Evolutionary conservation across 1,140 invertebrate species (phyloP).

Genomic region (Scaptomyza pallida): DNA sequence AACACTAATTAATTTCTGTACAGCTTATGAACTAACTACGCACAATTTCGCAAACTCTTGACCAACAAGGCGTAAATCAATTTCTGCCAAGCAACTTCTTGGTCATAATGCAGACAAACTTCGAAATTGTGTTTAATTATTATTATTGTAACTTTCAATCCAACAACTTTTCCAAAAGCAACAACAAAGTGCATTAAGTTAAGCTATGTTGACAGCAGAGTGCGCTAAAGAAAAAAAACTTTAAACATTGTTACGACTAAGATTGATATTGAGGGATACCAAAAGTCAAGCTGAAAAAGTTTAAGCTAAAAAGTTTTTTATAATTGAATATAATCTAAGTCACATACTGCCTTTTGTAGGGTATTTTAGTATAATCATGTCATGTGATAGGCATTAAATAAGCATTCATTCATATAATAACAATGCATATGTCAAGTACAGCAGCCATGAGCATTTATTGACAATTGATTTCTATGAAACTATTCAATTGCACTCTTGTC

Average conservation of each 20-base stretch:
- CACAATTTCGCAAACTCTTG: not conserved
- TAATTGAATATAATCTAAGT: no score
- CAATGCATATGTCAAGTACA: not conserved
- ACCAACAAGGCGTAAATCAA: not conserved
- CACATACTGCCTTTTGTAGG: no score
- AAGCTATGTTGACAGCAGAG: no score
- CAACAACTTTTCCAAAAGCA: not conserved
- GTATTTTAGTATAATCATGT: not conserved
- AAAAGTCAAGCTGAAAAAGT: no score
- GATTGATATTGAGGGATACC: no score
- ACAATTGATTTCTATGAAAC: not conserved
- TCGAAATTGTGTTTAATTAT: conserved; percentile 10
- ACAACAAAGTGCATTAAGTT: no score
- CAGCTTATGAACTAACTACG: not conserved
- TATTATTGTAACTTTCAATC: conserved; percentile 5
- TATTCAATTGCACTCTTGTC: not conserved
- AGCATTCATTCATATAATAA: not conserved
- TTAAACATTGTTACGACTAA: no score
- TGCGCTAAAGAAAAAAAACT: not conserved
- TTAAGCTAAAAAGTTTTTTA: no score
- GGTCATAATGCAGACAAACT: conserved; percentile 10
- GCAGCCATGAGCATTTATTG: not conserved
- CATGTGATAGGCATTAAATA: not conserved
- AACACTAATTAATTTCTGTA: conserved; percentile 8
- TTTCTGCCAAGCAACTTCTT: conserved; percentile 11